These are phyloP conservation scores for Troides helena DNA, from an alignment of 2,888 invertebrate genomes.

Conservation along the genomic window DNA sequence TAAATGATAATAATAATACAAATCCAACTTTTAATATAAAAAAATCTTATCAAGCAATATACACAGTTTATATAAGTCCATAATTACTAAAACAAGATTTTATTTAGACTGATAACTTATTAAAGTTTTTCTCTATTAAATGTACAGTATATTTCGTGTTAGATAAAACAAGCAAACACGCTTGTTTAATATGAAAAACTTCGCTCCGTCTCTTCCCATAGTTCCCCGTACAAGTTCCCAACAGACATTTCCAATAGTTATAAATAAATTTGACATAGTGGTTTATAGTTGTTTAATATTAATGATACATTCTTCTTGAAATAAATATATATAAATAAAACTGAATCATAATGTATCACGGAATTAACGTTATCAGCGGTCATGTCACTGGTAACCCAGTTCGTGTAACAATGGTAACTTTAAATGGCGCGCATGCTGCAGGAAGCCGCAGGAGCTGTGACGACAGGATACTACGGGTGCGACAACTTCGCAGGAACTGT, in stretches of 20 bases:
- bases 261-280: background rate
- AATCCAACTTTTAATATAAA: too few relatives aligned
- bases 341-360: conserved; percentile 26
- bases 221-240: background rate
- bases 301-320: background rate
- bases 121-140: too few relatives aligned
- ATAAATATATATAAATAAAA: conserved; percentile 25
- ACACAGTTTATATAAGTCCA: too few relatives aligned
- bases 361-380: conserved; percentile 32
- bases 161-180: too few relatives aligned
- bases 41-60: too few relatives aligned
- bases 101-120: too few relatives aligned
- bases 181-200: too few relatives aligned
- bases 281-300: background rate
- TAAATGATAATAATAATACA: too few relatives aligned
- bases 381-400: conserved; percentile 45
- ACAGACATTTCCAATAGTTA: background rate
- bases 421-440: conserved; percentile 43
- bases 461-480: conserved; percentile 41
- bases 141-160: too few relatives aligned
- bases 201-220: too few relatives aligned
- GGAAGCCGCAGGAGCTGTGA: conserved; percentile 65
- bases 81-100: too few relatives aligned
- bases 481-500: conserved; percentile 50
- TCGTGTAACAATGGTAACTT: conserved; percentile 34